Base-by-base conservation (phyloP, 2,113 vertebrate genomes). In the Ptyas mucosa region DNA sequence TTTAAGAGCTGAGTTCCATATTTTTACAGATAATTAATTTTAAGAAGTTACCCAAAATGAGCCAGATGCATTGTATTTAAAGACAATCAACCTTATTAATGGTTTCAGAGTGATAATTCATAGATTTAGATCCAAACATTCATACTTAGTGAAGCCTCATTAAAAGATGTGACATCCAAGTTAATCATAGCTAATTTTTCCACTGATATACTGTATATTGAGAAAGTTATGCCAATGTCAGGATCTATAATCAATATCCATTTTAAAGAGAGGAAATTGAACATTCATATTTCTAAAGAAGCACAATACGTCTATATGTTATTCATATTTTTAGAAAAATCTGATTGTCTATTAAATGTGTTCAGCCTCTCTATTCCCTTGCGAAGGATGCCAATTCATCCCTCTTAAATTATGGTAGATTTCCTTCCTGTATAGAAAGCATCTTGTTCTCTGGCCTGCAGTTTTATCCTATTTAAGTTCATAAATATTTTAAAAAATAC, bases 211-310 rank as follows among this genome's bases (percentile, higher is more conserved):
- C 14, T 18, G 5, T 34, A 29, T 51, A 15, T 64, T 29, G 58
- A 49, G 18, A 46, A n/a, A 21, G 4, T 51, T 69, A 90, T 90
- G 89, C 8, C 24, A n/a, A 69, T 11, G 43, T 90, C 58, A 51
- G 39, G 23, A 64, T n/a, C 49, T 15, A 90, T 75, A 52, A 75
- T 64, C 91, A 88, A 26, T 34, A 87, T 69, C 46, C 1, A 81
- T 91, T 92, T 91, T 88, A 86, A 54, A 91, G 85, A 96, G 95
- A 91, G 3, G 12, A 18, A 89, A 21, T 52, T 18, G 75, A 95
- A 96, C 95, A 95, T 93, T 69, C 94, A 95, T 57, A 87, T 10
- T 92, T 18, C 26, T 88, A 91, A 91, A 94, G 69, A 75, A 52
- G 91, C 58, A 92, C 18, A 53, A 12, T 12, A 89, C 18, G 51